Conservation (phyloP, 2,113 vertebrate species). For the Dermatemys mawii region DNA sequence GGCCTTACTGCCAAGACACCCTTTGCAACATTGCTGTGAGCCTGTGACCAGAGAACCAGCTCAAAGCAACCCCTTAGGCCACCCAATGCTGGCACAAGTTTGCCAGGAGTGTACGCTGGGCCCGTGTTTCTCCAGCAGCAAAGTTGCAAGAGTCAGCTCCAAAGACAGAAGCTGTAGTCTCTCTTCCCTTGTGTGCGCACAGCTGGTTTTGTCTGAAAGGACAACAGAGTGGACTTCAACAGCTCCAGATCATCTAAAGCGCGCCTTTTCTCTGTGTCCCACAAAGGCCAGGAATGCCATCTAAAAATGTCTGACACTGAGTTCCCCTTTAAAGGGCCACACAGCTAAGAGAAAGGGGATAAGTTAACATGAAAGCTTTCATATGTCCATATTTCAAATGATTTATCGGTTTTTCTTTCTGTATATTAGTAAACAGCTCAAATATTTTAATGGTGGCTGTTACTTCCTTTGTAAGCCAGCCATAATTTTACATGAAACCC, state of each 20-base stretch:
- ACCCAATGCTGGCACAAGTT: neutral
- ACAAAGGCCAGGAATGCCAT: neutral
- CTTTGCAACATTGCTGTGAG: neutral
- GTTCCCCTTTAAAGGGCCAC: neutral
- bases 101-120: neutral
- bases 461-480: neutral
- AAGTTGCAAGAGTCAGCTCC: neutral
- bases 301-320: neutral
- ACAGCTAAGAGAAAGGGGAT: neutral
- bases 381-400: neutral
- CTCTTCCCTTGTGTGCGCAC: neutral
- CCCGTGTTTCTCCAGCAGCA: neutral
- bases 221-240: neutral
- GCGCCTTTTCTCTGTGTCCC: neutral
- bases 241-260: neutral
- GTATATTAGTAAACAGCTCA: neutral
- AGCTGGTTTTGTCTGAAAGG: neutral
- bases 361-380: neutral
- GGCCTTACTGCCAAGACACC: neutral
- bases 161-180: neutral
- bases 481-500: neutral
- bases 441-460: neutral
- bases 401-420: neutral
- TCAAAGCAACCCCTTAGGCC: neutral
- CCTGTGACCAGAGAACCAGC: neutral